Base-by-base conservation (phyloP, 2,797 vertebrate species). In the Ataeniobius toweri region DNA sequence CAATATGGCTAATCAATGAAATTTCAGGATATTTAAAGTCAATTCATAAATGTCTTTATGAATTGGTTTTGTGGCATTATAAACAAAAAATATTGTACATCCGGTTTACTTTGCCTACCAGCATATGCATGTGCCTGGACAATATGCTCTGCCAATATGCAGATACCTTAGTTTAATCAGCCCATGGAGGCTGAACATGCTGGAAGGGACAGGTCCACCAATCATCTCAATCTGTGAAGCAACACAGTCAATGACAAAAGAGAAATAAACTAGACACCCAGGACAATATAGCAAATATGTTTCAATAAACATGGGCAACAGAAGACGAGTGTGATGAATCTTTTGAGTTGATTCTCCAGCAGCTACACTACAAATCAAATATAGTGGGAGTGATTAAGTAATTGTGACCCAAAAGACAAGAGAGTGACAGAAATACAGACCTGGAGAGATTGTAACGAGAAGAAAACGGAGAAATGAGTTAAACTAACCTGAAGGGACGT, bases 81-180 rank as follows among this genome's bases (percentile, higher is more conserved):
- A 61, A 59, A 70, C 39, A 3, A 69, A 81, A 76, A 65, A 61
- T 14, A 80, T 77, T 73, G 79, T 6, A 61, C 39, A 67, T 80
- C 53, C 55, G 70, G 82, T 89, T 71, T 79, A 75, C 85, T 80
- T 58, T 24, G 36, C 8, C 63, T 59, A 53, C 24, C 50, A 73
- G 58, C 56, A 56, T 20, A 9, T 56, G 59, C 36, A 61, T 82
- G 55, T 16, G 46, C 81, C 75, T 78, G 83, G 78, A 50, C 77
- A 93, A 93, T 92, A 83, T 88, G 88, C 78, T 80, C 69, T 22
- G 67, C 86, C 63, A 0, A 92, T 91, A 91, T 88, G 68, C 80
- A 73, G 83, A 80, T 82, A 85, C 85, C 86, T 67, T 72, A 82
- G 80, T 59, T 78, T 48, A 75, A 83, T 67, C 14, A 13, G 74